Percentiles rank a stretch among this genome's conserved stretches.
Evolutionary conservation across 92 coral and sea anemone genomes (phyloP).

Genomic region (Epizoanthus stellaris): DNA sequence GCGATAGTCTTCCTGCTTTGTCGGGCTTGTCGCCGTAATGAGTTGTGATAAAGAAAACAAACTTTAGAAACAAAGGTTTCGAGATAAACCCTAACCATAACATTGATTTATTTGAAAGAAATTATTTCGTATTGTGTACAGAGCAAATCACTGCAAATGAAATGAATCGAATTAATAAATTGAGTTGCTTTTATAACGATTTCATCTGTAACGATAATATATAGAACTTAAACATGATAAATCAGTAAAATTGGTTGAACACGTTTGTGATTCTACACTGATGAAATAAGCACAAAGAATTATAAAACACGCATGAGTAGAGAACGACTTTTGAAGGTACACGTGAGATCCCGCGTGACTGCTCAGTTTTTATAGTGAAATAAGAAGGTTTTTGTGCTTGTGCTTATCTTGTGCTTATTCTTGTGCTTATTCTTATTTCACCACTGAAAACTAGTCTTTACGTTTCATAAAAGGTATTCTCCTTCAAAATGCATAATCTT

Average conservation of each 20-base stretch:
- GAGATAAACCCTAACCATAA: not conserved
- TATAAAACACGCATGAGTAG: too few species aligned
- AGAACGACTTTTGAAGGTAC: too few species aligned
- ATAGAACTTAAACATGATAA: not conserved
- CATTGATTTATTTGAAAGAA: conserved; percentile 10
- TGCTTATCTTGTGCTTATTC: too few species aligned
- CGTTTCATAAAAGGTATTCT: not conserved
- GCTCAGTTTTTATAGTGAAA: too few species aligned
- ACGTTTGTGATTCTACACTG: too few species aligned
- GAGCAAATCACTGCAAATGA: conserved; percentile 9
- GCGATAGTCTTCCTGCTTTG: not conserved
- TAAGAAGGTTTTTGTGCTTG: too few species aligned
- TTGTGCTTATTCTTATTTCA: too few species aligned
- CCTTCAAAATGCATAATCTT: not conserved
- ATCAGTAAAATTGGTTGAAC: too few species aligned
- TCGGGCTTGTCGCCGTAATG: not conserved
- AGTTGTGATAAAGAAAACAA: conserved; percentile 2
- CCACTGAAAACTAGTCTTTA: not conserved
- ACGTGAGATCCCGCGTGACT: too few species aligned
- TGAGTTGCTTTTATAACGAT: not conserved
- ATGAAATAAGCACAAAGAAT: too few species aligned
- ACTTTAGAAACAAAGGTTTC: not conserved
- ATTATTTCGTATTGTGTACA: conserved; percentile 15
- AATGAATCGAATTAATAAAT: conserved; percentile 1
- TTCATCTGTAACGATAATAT: not conserved